Conservation (phyloP, 2,888 invertebrate species). For the Halictus quadricinctus region DNA sequence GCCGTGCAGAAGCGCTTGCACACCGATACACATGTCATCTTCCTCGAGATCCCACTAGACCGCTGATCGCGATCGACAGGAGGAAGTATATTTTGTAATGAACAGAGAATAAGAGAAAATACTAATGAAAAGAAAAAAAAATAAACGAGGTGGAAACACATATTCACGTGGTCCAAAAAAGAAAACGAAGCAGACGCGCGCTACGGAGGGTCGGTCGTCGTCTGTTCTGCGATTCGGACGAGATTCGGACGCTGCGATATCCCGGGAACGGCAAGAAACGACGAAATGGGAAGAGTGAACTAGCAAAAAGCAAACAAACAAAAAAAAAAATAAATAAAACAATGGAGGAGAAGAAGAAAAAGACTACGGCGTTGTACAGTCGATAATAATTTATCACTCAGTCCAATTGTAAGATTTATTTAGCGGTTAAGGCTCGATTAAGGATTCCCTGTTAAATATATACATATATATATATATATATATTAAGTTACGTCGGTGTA, state of each 20-base stretch:
- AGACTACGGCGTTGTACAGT: conserved; percentile 76
- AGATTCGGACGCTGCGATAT: conserved; percentile 15
- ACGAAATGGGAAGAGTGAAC: conserved; percentile 43
- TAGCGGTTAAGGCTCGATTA: conserved; percentile 72
- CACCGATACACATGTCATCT: conserved; percentile 51
- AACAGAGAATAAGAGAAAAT: conserved; percentile 45
- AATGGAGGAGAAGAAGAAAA: conserved; percentile 13
- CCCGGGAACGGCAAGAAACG: conserved; percentile 38
- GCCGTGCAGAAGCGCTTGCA: conserved; percentile 16
- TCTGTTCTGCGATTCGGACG: conserved; percentile 4
- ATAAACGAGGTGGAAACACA: conserved; percentile 37
- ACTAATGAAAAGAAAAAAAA: conserved; percentile 25
- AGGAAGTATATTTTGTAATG: conserved; percentile 68
- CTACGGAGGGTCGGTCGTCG: not conserved
- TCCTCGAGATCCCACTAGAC: conserved; percentile 47
- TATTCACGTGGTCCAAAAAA: conserved; percentile 67
- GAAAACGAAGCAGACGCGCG: not conserved
- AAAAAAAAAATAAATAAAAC: not conserved
- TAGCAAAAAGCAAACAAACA: not conserved
- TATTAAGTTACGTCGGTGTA: conserved; percentile 67
- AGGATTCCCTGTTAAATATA: conserved; percentile 63
- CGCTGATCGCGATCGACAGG: conserved; percentile 53
- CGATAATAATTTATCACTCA: conserved; percentile 76
- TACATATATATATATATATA: conserved; percentile 9
- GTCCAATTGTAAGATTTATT: conserved; percentile 74